Percentiles rank a stretch among this genome's conserved stretches.
phyloP scores from a whole-genome alignment of 2,113 vertebrate species.

The Neoarius graeffei region DNA sequence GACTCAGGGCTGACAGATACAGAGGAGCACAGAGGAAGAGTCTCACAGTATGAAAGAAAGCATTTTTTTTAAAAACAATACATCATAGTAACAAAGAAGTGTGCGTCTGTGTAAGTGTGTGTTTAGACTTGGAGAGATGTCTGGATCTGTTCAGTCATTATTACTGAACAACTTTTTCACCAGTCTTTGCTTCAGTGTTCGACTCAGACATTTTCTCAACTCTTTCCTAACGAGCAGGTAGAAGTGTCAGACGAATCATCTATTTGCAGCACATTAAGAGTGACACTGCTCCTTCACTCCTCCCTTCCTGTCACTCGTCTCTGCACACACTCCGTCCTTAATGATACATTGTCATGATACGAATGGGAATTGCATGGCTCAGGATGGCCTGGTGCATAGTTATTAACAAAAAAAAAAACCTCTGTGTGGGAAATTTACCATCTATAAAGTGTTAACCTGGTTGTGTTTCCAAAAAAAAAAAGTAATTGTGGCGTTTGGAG shows the following conservation, averaged over 20 bases:
- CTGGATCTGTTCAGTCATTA: background rate
- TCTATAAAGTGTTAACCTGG: background rate
- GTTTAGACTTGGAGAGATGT: background rate
- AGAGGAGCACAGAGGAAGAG: background rate
- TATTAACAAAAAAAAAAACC: background rate
- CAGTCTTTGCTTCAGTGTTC: background rate
- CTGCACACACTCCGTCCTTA: slow-evolving; percentile 27
- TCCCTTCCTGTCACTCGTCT: slow-evolving; percentile 41
- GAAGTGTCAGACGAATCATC: slow-evolving; percentile 42
- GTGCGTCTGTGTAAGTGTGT: background rate
- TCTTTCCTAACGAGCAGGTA: slow-evolving; percentile 43
- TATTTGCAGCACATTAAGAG: slow-evolving; percentile 41
- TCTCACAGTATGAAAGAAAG: background rate
- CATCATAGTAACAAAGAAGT: background rate
- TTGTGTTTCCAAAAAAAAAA: background rate
- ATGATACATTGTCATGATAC: slow-evolving; percentile 42
- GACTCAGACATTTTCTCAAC: background rate
- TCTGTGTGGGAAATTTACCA: slow-evolving; percentile 3
- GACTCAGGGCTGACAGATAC: background rate
- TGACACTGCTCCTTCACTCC: slow-evolving; percentile 38
- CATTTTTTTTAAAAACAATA: background rate
- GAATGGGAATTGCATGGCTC: background rate
- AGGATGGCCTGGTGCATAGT: background rate
- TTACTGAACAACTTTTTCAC: background rate
- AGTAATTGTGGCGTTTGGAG: background rate